Evolutionary conservation across 2,797 vertebrate species (phyloP).

Genomic region (Alectoris magna): DNA sequence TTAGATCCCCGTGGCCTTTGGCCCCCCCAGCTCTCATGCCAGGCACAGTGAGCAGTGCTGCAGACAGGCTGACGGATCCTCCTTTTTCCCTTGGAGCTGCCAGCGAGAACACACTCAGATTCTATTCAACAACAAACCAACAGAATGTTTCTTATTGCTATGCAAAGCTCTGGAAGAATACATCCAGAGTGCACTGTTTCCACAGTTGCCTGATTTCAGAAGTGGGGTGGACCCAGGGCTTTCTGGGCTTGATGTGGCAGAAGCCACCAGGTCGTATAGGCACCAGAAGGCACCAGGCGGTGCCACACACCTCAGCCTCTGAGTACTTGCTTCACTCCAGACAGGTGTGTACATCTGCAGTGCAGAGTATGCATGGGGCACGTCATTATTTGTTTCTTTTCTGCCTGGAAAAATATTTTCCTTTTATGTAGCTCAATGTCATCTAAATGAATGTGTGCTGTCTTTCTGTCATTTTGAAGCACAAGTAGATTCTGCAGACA

Average conservation of each 20-base stretch:
- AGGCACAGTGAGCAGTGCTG: background rate
- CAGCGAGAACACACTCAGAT: background rate
- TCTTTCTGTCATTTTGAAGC: background rate
- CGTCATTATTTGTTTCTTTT: background rate
- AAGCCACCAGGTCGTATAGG: background rate
- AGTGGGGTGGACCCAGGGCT: background rate
- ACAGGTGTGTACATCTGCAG: background rate
- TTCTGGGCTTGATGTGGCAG: background rate
- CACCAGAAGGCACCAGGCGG: background rate
- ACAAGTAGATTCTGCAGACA: background rate
- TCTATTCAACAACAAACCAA: background rate
- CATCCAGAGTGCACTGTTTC: background rate
- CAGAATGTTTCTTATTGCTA: background rate
- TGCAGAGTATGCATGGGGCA: background rate
- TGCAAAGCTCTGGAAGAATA: background rate
- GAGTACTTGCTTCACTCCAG: background rate
- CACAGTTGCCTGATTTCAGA: background rate
- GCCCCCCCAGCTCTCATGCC: background rate
- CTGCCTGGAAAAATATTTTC: background rate
- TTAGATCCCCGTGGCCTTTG: background rate
- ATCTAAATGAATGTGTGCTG: background rate
- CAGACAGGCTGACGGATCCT: background rate
- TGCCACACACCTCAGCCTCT: background rate
- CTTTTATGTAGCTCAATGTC: background rate
- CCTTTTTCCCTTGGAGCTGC: background rate